Percentiles rank a stretch among this genome's conserved stretches.
Conservation (phyloP, 2,797 vertebrate species). For the Platalea minor region DNA sequence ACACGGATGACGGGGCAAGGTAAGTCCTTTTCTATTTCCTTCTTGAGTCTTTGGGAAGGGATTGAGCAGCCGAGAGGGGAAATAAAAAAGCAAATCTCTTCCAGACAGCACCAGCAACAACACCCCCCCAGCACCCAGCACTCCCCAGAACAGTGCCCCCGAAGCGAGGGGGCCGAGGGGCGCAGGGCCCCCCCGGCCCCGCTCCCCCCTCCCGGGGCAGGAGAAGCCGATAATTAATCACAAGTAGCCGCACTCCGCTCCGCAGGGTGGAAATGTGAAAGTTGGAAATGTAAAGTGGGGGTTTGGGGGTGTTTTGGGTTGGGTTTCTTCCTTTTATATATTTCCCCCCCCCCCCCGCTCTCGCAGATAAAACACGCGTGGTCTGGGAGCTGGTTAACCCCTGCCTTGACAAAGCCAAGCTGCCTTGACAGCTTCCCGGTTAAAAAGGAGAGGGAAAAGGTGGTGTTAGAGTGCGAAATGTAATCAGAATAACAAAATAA, state of each 20-base stretch:
- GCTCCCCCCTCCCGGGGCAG: neutral
- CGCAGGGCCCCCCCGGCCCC: neutral
- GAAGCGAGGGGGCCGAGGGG: neutral
- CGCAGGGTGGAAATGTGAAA: neutral
- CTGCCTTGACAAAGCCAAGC: neutral
- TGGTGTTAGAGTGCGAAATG: neutral
- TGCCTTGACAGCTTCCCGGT: neutral
- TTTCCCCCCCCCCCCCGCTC: no score
- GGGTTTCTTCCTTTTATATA: no score
- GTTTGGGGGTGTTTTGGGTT: neutral
- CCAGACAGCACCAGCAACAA: slow-evolving; percentile 1
- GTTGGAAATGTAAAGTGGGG: neutral
- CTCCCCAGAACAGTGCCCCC: neutral
- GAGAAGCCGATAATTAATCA: slow-evolving; percentile 37
- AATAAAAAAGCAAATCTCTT: neutral
- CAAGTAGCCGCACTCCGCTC: neutral
- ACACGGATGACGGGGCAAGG: slow-evolving; percentile 65
- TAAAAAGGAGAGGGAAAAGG: neutral
- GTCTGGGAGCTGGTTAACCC: neutral
- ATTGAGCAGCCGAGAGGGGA: neutral
- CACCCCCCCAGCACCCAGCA: neutral
- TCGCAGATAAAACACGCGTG: neutral
- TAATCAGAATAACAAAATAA: neutral
- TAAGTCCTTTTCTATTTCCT: slow-evolving; percentile 74
- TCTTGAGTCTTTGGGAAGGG: slow-evolving; percentile 38